These are phyloP conservation scores for Trypoxylus dichotomus DNA, from an alignment of 1,140 invertebrate species.

Conservation along the genomic window DNA sequence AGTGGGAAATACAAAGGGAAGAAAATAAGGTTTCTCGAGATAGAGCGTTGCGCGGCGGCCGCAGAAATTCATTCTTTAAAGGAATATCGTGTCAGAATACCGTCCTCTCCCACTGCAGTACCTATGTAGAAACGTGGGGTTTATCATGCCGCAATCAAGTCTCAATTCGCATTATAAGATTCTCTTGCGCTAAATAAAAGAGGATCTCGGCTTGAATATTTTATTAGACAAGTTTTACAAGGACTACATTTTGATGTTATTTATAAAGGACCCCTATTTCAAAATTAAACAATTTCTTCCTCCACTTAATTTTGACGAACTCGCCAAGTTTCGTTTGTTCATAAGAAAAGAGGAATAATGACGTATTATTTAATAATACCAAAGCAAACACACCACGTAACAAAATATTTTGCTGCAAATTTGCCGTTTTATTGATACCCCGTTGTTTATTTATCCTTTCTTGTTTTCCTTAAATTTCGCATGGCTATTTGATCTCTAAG, in stretches of 20 bases:
- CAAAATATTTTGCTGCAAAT: no score
- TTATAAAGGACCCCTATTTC: no score
- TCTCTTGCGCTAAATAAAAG: constrained; percentile 42
- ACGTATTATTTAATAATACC: no score
- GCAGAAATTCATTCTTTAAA: not conserved
- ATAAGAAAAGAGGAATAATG: no score
- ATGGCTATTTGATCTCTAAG: no score
- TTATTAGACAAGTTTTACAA: constrained; percentile 44
- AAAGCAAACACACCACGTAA: no score
- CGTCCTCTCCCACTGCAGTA: not conserved
- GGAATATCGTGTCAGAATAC: not conserved
- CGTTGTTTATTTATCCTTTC: no score
- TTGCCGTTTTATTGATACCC: no score
- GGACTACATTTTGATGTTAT: constrained; percentile 37
- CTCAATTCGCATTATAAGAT: constrained; percentile 38
- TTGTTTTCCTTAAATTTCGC: no score
- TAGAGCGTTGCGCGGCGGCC: not conserved
- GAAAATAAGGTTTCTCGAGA: not conserved
- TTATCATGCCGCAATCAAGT: not conserved
- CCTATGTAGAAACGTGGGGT: not conserved
- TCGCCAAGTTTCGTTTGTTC: no score
- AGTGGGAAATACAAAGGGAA: not conserved
- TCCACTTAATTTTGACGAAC: no score
- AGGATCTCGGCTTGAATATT: constrained; percentile 44
- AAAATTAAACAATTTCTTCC: no score